A percentile compares a stretch with the other conserved stretches of the same genome.
Evolutionary conservation across 2,113 vertebrate species (phyloP).

Genomic region (Hypocryptadius cinnamomeus): DNA sequence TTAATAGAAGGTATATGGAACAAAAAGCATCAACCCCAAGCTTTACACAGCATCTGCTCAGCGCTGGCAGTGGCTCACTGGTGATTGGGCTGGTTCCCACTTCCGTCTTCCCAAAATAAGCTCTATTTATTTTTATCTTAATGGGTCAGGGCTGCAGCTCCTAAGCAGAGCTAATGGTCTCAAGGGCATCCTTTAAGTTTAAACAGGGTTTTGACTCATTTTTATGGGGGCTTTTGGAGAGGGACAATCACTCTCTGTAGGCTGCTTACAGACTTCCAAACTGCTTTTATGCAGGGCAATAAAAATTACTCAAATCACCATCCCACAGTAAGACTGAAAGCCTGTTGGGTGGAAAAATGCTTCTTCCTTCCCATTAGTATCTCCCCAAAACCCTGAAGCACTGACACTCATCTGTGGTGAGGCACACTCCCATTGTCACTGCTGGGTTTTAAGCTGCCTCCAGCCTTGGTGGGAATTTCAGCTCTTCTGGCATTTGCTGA

Average conservation of each 20-base stretch:
- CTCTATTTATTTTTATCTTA: slow-evolving; percentile 54
- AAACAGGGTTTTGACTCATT: slow-evolving; percentile 39
- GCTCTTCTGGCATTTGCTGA: background rate
- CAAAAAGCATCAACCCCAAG: background rate
- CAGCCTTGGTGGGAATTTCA: background rate
- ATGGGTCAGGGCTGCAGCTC: background rate
- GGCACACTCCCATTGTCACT: background rate
- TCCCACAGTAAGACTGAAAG: background rate
- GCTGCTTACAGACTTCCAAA: background rate
- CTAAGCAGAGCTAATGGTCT: slow-evolving; percentile 7
- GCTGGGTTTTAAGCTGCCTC: background rate
- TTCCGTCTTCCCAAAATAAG: slow-evolving; percentile 23
- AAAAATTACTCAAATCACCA: slow-evolving; percentile 23
- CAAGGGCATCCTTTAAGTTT: slow-evolving; percentile 13
- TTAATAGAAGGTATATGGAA: background rate
- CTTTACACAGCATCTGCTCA: background rate
- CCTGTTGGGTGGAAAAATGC: background rate
- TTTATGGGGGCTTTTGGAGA: slow-evolving; percentile 39
- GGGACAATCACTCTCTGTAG: slow-evolving; percentile 41
- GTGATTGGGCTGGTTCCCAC: background rate
- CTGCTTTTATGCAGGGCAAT: slow-evolving; percentile 20
- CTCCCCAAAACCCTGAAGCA: background rate
- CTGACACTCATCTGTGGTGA: background rate
- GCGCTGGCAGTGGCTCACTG: background rate
- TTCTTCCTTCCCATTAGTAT: background rate